Percentiles rank a stretch among this genome's conserved stretches.
These are phyloP conservation scores for Molanna angustata DNA, from an alignment of 2,888 invertebrate genomes.

Conservation along the genomic window DNA sequence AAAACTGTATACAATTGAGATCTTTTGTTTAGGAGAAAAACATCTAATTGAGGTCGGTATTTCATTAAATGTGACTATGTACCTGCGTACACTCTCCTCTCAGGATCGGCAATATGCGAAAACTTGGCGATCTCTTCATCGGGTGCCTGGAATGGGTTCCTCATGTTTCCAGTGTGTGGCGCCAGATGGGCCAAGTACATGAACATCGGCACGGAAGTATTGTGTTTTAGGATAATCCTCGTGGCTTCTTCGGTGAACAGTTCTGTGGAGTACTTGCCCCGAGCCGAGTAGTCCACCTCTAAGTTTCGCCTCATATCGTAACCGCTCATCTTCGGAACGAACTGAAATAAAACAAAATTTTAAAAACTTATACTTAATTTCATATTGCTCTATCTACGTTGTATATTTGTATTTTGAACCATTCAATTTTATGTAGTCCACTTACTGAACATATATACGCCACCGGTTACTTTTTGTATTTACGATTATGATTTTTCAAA, in stretches of 20 bases:
- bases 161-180: slow-evolving; percentile 64
- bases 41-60: no score
- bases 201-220: slow-evolving; percentile 57
- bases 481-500: no score
- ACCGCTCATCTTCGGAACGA: slow-evolving; percentile 43
- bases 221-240: slow-evolving; percentile 56
- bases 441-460: no score
- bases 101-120: slow-evolving; percentile 62
- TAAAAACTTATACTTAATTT: no score
- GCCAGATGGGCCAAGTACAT: slow-evolving; percentile 68
- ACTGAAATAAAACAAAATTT: slow-evolving; percentile 38
- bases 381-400: no score
- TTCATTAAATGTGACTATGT: no score
- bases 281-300: slow-evolving; percentile 51
- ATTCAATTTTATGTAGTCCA: no score
- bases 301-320: slow-evolving; percentile 63
- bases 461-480: no score
- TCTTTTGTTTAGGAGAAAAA: background rate
- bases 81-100: slow-evolving; percentile 70
- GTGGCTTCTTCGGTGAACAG: slow-evolving; percentile 66
- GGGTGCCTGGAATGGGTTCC: slow-evolving; percentile 69
- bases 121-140: slow-evolving; percentile 67
- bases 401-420: no score
- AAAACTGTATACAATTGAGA: background rate
- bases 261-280: slow-evolving; percentile 62